Conservation (phyloP, 2,888 invertebrate species). For the Oscheius sp. region DNA sequence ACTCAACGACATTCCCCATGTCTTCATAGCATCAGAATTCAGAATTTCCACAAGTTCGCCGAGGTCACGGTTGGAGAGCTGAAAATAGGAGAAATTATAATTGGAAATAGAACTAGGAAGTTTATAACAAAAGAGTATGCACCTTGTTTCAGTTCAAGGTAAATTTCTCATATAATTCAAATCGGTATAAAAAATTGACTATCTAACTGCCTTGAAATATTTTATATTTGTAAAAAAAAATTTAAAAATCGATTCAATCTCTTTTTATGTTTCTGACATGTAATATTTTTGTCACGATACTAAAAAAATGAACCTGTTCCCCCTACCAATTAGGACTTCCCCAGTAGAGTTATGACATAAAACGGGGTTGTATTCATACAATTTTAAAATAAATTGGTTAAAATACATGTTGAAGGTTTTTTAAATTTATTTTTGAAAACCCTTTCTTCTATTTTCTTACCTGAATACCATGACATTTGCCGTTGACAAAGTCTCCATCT, state of each 20-base stretch:
- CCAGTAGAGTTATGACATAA: not conserved
- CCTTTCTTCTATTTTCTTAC: too few species aligned
- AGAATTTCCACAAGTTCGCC: not conserved
- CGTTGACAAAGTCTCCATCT: not conserved
- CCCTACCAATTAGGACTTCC: too few species aligned
- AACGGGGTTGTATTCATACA: not conserved
- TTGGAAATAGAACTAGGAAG: too few species aligned
- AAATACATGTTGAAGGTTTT: not conserved
- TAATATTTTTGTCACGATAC: too few species aligned
- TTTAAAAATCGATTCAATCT: not conserved
- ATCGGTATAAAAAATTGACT: too few species aligned
- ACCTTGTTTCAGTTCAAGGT: too few species aligned
- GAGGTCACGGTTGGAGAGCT: not conserved
- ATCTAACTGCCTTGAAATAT: too few species aligned
- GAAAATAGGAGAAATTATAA: not conserved
- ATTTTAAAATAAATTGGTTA: not conserved
- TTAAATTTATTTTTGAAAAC: not conserved
- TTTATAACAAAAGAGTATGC: too few species aligned
- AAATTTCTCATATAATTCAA: not conserved
- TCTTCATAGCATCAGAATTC: not conserved
- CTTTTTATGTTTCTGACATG: too few species aligned
- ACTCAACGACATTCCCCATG: not conserved
- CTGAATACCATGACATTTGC: conserved; percentile 4
- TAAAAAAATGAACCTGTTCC: too few species aligned
- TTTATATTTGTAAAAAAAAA: too few species aligned